phyloP scores from a whole-genome alignment of 2,888 invertebrate genomes.

The Habrosyne pyritoides region DNA sequence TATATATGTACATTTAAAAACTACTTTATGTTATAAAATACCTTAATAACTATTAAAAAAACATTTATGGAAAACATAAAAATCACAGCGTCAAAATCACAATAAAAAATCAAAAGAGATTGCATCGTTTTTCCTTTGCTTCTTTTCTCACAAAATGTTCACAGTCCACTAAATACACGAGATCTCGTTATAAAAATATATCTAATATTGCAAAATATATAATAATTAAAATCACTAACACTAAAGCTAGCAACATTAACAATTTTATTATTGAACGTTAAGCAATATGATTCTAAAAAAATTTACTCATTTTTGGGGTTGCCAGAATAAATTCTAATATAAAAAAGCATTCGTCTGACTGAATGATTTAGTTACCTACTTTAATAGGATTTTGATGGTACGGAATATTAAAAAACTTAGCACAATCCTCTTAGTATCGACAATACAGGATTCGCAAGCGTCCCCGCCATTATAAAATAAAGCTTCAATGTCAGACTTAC shows the following conservation, averaged over 20 bases:
- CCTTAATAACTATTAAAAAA: slow-evolving; percentile 33
- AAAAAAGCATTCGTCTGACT: slow-evolving; percentile 22
- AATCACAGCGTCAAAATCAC: slow-evolving; percentile 76
- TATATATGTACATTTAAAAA: slow-evolving; percentile 39
- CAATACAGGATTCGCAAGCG: neutral
- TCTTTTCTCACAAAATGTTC: slow-evolving; percentile 33
- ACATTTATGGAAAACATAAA: slow-evolving; percentile 47
- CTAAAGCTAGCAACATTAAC: slow-evolving; percentile 77
- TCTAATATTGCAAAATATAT: slow-evolving; percentile 69
- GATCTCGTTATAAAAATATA: slow-evolving; percentile 73
- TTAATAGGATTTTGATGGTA: neutral
- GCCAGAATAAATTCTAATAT: slow-evolving; percentile 46
- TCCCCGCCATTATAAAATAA: slow-evolving; percentile 35
- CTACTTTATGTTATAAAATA: slow-evolving; percentile 17
- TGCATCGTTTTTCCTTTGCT: slow-evolving; percentile 22
- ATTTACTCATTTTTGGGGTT: slow-evolving; percentile 53
- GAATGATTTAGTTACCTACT: neutral
- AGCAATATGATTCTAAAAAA: slow-evolving; percentile 75
- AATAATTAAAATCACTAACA: slow-evolving; percentile 60
- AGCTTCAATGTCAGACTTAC: slow-evolving; percentile 53
- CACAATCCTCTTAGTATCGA: neutral
- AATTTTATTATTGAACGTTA: slow-evolving; percentile 67
- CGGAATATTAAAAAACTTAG: neutral
- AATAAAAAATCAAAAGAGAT: slow-evolving; percentile 47
- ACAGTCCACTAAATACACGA: slow-evolving; percentile 58